Evolutionary conservation across 2,888 invertebrate genomes (phyloP).

Genomic region (Boloria selene): DNA sequence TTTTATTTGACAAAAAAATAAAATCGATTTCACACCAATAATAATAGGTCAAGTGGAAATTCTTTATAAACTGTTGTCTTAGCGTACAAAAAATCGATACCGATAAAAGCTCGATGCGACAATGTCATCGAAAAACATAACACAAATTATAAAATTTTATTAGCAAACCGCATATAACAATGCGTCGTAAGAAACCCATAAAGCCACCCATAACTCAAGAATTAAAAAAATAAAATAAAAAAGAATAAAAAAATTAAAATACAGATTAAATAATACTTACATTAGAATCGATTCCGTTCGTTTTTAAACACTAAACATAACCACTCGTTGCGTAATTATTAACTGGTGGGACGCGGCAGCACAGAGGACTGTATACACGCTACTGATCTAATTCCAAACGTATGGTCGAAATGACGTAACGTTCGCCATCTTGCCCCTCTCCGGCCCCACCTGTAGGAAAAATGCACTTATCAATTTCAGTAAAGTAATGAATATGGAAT

Average conservation of each 20-base stretch:
- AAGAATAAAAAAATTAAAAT: constrained; percentile 43
- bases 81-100: neutral
- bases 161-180: constrained; percentile 49
- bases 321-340: constrained; percentile 6
- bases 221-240: constrained; percentile 13
- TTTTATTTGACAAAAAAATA: too few species aligned
- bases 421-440: constrained; percentile 70
- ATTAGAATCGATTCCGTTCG: constrained; percentile 48
- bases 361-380: constrained; percentile 58
- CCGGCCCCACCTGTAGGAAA: constrained; percentile 65
- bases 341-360: constrained; percentile 43
- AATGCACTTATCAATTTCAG: constrained; percentile 77
- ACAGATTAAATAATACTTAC: constrained; percentile 64
- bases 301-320: constrained; percentile 44
- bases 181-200: constrained; percentile 48
- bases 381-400: constrained; percentile 79
- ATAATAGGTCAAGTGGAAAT: neutral
- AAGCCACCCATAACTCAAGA: constrained; percentile 22
- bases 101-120: neutral
- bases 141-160: constrained; percentile 48
- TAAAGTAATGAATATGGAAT: constrained; percentile 58
- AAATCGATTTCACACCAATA: neutral
- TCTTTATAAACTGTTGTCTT: neutral
- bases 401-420: constrained; percentile 78
- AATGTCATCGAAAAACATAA: constrained; percentile 14